These are phyloP conservation scores for Nibea albiflora DNA, from an alignment of 2,113 vertebrate species.

Conservation along the genomic window DNA sequence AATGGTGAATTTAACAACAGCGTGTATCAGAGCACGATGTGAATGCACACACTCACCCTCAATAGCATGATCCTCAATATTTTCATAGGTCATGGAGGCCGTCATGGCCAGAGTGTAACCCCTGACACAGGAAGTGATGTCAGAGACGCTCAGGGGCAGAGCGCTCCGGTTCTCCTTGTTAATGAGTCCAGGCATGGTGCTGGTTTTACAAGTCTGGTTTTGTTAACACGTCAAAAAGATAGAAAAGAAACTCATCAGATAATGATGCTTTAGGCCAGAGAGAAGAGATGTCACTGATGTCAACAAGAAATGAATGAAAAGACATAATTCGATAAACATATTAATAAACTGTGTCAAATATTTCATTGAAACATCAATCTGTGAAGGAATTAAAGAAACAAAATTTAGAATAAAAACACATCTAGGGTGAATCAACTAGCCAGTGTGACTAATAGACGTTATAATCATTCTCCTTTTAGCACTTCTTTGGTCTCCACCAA, in stretches of 20 bases:
- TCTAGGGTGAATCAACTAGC: not conserved
- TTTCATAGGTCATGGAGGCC: slow-evolving; percentile 93
- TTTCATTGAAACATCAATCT: not conserved
- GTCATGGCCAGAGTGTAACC: slow-evolving; percentile 95
- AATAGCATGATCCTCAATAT: slow-evolving; percentile 90
- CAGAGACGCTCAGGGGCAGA: slow-evolving; percentile 88
- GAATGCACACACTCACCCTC: slow-evolving; percentile 85
- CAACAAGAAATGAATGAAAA: not conserved
- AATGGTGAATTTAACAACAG: slow-evolving; percentile 6
- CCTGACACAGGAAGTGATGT: slow-evolving; percentile 92
- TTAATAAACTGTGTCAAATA: not conserved
- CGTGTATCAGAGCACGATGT: not conserved
- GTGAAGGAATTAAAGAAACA: not conserved
- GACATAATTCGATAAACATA: not conserved
- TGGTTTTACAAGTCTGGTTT: slow-evolving; percentile 62
- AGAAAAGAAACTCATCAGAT: not conserved
- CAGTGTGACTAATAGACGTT: too few species aligned
- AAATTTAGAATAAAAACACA: not conserved
- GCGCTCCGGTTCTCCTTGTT: slow-evolving; percentile 84
- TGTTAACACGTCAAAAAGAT: slow-evolving; percentile 28
- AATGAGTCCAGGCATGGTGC: slow-evolving; percentile 92
- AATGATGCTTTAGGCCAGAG: not conserved
- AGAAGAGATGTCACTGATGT: not conserved
- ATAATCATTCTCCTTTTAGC: too few species aligned
- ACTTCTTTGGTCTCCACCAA: too few species aligned